A percentile compares a stretch with the other conserved stretches of the same genome.
These are phyloP conservation scores for Drosophila neonasuta DNA, from an alignment of 2,888 invertebrate species.

Conservation along the genomic window DNA sequence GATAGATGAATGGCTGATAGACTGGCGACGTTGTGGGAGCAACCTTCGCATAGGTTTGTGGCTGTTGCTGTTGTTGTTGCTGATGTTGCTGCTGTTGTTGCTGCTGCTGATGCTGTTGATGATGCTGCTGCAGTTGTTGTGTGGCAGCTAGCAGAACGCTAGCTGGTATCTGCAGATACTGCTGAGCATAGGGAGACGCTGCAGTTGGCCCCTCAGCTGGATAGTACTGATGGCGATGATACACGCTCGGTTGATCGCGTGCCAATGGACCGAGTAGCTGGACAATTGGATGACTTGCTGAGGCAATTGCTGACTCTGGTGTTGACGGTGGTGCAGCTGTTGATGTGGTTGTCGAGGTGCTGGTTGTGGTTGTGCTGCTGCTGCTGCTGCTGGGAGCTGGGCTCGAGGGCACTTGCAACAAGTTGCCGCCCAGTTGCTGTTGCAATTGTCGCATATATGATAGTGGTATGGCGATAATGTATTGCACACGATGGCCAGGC, in stretches of 20 bases:
- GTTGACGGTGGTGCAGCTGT: constrained; percentile 33
- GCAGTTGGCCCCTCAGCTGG: constrained; percentile 39
- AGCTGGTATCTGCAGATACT: constrained; percentile 72
- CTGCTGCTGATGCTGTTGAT: constrained; percentile 33
- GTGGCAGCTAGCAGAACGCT: constrained; percentile 66
- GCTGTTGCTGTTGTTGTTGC: not conserved
- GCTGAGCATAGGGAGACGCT: constrained; percentile 46
- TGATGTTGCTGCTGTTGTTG: not conserved
- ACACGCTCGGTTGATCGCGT: constrained; percentile 72
- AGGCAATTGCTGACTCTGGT: constrained; percentile 19
- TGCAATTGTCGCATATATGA: constrained; percentile 78
- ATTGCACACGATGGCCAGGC: constrained; percentile 73
- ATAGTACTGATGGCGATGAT: constrained; percentile 67
- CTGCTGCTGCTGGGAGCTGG: constrained; percentile 31
- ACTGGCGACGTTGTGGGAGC: constrained; percentile 29
- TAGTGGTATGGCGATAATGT: constrained; percentile 79
- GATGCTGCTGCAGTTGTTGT: constrained; percentile 64
- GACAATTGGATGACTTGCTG: constrained; percentile 45
- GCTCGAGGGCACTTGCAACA: constrained; percentile 33
- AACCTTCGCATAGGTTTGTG: constrained; percentile 39
- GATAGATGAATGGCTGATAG: constrained; percentile 54
- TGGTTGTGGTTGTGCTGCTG: constrained; percentile 32
- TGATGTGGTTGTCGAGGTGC: constrained; percentile 23
- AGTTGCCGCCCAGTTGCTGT: constrained; percentile 53
- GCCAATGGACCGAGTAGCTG: constrained; percentile 72